Evolutionary conservation across 2,113 vertebrate species (phyloP).

Genomic region (Tenebrosternarchus preto): DNA sequence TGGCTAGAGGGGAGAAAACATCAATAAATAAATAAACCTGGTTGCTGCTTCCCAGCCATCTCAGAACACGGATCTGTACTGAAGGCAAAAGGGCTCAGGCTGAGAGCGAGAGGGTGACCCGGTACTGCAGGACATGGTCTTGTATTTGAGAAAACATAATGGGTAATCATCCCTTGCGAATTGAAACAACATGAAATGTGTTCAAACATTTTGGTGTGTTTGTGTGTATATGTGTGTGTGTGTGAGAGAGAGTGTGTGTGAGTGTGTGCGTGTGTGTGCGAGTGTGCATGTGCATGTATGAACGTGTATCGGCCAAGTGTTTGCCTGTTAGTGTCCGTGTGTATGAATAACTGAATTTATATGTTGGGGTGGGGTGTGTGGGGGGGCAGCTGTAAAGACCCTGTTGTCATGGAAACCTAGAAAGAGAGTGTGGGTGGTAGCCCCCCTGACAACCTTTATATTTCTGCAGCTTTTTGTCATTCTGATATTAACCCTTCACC

Average conservation of each 20-base stretch:
- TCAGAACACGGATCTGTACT: slow-evolving; percentile 27
- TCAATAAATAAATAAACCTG: slow-evolving; percentile 74
- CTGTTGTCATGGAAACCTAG: slow-evolving; percentile 72
- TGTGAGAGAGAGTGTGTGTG: slow-evolving; percentile 10
- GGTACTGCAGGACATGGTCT: slow-evolving; percentile 16
- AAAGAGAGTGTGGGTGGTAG: slow-evolving; percentile 64
- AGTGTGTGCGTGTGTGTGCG: slow-evolving; percentile 44
- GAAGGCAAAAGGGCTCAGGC: background rate
- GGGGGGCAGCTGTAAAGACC: slow-evolving; percentile 58
- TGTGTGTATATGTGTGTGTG: slow-evolving; percentile 41
- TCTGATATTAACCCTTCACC: slow-evolving; percentile 64
- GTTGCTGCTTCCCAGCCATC: slow-evolving; percentile 52
- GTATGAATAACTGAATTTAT: slow-evolving; percentile 77
- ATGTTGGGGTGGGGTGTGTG: slow-evolving; percentile 63
- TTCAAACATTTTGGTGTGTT: slow-evolving; percentile 27
- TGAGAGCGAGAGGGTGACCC: background rate
- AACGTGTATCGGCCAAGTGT: slow-evolving; percentile 60
- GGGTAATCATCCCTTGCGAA: slow-evolving; percentile 21
- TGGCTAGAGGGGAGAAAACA: slow-evolving; percentile 70
- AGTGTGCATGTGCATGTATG: slow-evolving; percentile 53
- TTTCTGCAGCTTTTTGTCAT: slow-evolving; percentile 68
- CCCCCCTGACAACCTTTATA: slow-evolving; percentile 71
- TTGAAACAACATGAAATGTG: slow-evolving; percentile 6
- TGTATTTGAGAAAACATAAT: slow-evolving; percentile 26
- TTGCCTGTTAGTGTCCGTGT: slow-evolving; percentile 60